Evolutionary conservation across 2,888 invertebrate species (phyloP).

Genomic region (Serrognathus titanus): DNA sequence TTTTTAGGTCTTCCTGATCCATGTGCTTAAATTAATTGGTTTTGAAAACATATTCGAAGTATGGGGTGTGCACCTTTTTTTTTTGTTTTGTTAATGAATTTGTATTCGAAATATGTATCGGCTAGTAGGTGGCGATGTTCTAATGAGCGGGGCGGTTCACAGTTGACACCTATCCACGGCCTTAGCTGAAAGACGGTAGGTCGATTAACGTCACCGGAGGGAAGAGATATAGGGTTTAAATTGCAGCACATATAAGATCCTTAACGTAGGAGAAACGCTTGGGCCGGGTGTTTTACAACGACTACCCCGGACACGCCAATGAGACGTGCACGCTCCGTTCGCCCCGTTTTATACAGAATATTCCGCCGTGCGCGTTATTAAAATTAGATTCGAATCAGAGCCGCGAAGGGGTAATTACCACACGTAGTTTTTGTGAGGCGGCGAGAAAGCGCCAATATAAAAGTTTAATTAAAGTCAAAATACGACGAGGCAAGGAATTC

Average conservation of each 20-base stretch:
- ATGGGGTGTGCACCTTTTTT: no score
- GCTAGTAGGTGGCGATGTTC: constrained; percentile 11
- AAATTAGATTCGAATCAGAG: constrained; percentile 14
- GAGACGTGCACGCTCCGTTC: constrained; percentile 39
- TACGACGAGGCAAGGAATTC: constrained; percentile 13
- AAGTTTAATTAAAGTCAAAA: constrained; percentile 21
- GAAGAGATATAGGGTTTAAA: constrained; percentile 50
- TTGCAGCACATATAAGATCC: constrained; percentile 48
- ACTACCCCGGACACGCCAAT: constrained; percentile 38
- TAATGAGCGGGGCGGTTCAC: constrained; percentile 7
- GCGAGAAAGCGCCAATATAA: constrained; percentile 1
- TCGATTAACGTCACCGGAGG: constrained; percentile 49
- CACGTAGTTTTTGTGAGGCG: no score
- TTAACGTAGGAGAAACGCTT: constrained; percentile 41
- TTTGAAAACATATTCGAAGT: no score
- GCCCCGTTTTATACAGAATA: constrained; percentile 40
- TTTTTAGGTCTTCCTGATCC: no score
- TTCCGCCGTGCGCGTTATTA: constrained; percentile 13
- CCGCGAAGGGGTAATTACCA: neutral
- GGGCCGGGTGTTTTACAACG: constrained; percentile 44
- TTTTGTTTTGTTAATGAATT: no score
- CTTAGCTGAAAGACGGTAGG: constrained; percentile 44
- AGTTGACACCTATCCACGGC: constrained; percentile 31
- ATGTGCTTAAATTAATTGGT: no score
- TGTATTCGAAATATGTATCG: no score